Percentiles rank a stretch among this genome's conserved stretches.
These are phyloP conservation scores for Muraenolepis orangiensis DNA, from an alignment of 2,797 vertebrate species.

Conservation along the genomic window DNA sequence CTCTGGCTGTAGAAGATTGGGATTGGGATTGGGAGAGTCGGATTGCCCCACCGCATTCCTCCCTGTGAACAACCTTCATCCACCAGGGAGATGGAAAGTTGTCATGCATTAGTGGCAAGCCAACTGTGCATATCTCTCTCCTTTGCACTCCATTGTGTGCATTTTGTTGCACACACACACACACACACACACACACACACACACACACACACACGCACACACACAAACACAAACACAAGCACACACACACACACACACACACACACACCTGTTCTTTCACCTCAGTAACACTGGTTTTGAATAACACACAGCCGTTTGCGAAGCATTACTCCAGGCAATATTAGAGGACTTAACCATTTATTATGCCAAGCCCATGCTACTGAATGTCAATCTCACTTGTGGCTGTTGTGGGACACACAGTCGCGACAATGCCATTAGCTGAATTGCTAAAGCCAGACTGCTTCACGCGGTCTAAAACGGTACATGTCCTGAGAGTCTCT, in stretches of 20 bases:
- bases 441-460: slow-evolving; percentile 45
- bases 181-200: background rate
- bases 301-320: slow-evolving; percentile 34
- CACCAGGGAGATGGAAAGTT: slow-evolving; percentile 30
- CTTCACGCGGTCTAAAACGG: slow-evolving; percentile 52
- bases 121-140: slow-evolving; percentile 53
- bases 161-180: background rate
- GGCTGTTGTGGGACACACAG: slow-evolving; percentile 41
- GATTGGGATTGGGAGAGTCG: background rate
- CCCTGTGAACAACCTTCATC: slow-evolving; percentile 39
- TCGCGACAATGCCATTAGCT: slow-evolving; percentile 43
- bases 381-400: slow-evolving; percentile 35
- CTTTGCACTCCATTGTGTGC: slow-evolving; percentile 47
- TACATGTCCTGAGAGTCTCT: slow-evolving; percentile 44
- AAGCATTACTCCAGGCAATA: slow-evolving; percentile 32
- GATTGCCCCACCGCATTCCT: slow-evolving; percentile 22
- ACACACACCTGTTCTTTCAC: slow-evolving; percentile 52
- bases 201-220: slow-evolving; percentile 17
- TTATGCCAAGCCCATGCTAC: slow-evolving; percentile 43
- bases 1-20: background rate
- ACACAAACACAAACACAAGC: slow-evolving; percentile 6
- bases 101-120: slow-evolving; percentile 55
- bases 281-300: slow-evolving; percentile 33
- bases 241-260: slow-evolving; percentile 34
- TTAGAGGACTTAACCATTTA: slow-evolving; percentile 32